Evolutionary conservation across 2,797 vertebrate genomes (phyloP), one percentile per base, ranked within the genome.

Genomic region (Alectoris magna): DNA sequence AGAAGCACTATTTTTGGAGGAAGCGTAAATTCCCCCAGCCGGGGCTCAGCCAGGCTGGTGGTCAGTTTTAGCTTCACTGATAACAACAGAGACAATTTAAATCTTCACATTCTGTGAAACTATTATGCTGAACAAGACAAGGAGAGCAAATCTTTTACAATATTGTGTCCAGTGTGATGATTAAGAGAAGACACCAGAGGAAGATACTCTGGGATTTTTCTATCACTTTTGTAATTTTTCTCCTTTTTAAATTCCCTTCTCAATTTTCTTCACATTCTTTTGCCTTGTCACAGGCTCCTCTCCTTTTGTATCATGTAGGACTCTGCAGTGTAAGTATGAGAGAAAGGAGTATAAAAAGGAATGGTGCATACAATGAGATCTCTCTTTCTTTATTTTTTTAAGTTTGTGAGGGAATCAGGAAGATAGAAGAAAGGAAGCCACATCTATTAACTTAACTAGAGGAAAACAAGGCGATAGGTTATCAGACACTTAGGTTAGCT

Each of bases 251-350:
- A 90, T 66, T 91, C 46, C 43, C 14, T 68, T 85, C 70, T 78
- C 87, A 56, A 3, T 94, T 94, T 94, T 86, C 85, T 86, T 76
- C 39, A 49, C 68, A 74, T 43, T 41, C 31, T 81, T 87, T 91
- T 92, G 70, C 60, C 31, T 27, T 94, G 85, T 81, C 82, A 89
- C 8, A 41, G 34, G 17, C 36, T 92, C 67, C 67, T 68, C 56
- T 92, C 77, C 53, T 90, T 93, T 91, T 68, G 64, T 63, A 73
- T 12, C 67, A 68, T 84, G 60, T 27, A 81, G 67, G 18, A 36
- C 27, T 69, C 85, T 90, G 59, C 38, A 86, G 31, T n/a, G 11
- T 48, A 56, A 86, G 60, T 56, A 53, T 43, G 77, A 94, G 76
- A 59, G 29, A 78, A 11, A 48, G 9, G 24, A 0, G 0, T 36